Conservation (phyloP, 2,113 vertebrate genomes). For the Cinclus mexicanus region DNA sequence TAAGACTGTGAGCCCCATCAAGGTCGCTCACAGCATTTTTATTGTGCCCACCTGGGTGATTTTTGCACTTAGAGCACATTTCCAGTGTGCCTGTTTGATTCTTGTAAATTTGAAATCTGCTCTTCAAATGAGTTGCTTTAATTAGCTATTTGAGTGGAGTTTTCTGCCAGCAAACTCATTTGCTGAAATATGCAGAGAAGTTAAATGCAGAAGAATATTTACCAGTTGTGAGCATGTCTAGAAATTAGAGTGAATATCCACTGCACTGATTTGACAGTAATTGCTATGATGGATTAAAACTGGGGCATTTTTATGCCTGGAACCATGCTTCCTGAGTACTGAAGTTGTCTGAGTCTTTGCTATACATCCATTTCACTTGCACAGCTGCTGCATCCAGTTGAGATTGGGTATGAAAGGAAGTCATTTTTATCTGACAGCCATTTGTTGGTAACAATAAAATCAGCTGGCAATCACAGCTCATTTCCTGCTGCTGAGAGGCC, state of each 20-base stretch:
- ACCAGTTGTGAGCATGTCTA: not conserved
- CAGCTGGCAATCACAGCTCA: not conserved
- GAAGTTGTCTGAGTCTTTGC: not conserved
- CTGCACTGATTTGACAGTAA: not conserved
- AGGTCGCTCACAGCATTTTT: not conserved
- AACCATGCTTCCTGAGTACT: not conserved
- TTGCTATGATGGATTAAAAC: not conserved
- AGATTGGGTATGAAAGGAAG: not conserved
- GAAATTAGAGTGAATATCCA: not conserved
- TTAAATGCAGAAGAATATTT: not conserved
- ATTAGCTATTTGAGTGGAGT: not conserved
- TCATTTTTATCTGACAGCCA: not conserved
- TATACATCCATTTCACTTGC: not conserved
- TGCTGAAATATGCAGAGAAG: not conserved
- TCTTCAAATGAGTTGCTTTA: constrained; percentile 5
- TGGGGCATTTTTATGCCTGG: not conserved
- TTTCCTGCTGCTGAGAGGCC: not conserved
- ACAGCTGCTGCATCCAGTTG: not conserved
- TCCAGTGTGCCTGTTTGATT: not conserved
- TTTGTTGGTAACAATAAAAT: not conserved
- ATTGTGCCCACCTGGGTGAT: not conserved
- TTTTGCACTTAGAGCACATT: not conserved
- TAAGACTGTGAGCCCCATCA: not conserved
- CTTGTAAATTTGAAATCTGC: not conserved
- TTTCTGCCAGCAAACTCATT: constrained; percentile 25